These are phyloP conservation scores for Eutolmus rufibarbis DNA, from an alignment of 2,888 invertebrate species.

Conservation along the genomic window DNA sequence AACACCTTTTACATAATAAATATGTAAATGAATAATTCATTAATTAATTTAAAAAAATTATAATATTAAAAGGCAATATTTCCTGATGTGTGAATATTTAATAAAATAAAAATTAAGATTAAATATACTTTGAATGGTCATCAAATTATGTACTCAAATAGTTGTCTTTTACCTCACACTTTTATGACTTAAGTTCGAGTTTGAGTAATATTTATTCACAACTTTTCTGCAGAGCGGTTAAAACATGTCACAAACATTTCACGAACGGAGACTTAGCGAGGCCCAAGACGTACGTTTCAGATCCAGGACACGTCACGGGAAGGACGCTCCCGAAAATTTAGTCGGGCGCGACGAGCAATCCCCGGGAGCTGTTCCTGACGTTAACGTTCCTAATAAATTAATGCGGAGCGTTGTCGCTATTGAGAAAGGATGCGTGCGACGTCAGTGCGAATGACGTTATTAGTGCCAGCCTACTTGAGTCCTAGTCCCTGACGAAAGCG, in stretches of 20 bases:
- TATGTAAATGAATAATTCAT: too few species aligned
- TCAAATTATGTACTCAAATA: neutral
- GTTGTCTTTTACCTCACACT: neutral
- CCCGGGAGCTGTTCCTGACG: neutral
- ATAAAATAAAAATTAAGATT: neutral
- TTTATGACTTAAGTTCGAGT: neutral
- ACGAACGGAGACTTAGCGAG: neutral
- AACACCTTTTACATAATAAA: too few species aligned
- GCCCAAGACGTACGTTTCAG: neutral
- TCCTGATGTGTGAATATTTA: neutral
- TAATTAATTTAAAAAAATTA: neutral
- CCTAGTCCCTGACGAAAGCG: neutral
- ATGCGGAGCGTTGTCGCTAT: neutral
- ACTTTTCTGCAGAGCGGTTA: neutral
- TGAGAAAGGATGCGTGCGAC: neutral
- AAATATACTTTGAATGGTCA: neutral
- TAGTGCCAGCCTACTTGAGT: neutral
- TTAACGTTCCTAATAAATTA: neutral
- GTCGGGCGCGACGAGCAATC: neutral
- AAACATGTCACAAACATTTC: neutral
- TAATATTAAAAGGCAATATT: too few species aligned
- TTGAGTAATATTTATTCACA: neutral
- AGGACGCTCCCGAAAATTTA: neutral
- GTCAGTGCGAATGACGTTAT: neutral
- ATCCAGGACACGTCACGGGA: neutral